Evolutionary conservation across 2,888 invertebrate species (phyloP).

Genomic region (Caenorhabditis doughertyi): DNA sequence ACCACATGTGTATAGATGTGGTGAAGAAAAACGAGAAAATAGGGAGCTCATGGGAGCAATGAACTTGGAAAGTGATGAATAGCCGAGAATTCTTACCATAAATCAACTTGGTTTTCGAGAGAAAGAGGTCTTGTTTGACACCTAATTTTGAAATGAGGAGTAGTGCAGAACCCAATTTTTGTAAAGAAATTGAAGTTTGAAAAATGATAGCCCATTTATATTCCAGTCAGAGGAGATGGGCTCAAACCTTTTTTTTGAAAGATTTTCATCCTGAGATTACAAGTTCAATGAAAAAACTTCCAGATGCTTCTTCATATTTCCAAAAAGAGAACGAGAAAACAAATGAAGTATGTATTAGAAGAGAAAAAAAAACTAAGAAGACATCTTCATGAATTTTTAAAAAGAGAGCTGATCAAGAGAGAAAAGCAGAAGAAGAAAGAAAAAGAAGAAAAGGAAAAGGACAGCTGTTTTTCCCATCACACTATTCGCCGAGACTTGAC

Average conservation of each 20-base stretch:
- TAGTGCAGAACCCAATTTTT: neutral
- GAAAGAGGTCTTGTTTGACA: neutral
- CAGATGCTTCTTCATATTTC: neutral
- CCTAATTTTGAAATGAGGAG: neutral
- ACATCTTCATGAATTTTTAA: conserved; percentile 50
- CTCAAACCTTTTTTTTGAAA: no score
- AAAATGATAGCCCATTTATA: neutral
- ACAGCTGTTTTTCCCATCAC: conserved; percentile 54
- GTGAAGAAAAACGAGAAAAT: conserved; percentile 3
- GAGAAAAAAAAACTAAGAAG: conserved; percentile 7
- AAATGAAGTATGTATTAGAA: conserved; percentile 13
- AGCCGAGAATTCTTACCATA: conserved; percentile 16
- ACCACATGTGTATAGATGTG: conserved; percentile 34
- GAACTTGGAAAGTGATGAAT: conserved; percentile 43
- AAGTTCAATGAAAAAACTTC: no score
- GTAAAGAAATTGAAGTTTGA: neutral
- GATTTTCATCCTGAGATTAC: no score
- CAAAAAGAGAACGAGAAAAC: neutral
- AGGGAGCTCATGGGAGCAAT: conserved; percentile 32
- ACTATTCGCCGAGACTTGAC: conserved; percentile 31
- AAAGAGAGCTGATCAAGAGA: conserved; percentile 22
- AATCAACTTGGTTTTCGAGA: conserved; percentile 40
- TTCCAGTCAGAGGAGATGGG: no score
- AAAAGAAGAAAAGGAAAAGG: conserved; percentile 20
- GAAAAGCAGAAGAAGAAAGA: neutral